These are phyloP conservation scores for Cynodonichthys magdalenae DNA, from an alignment of 2,797 vertebrate species.

Conservation along the genomic window DNA sequence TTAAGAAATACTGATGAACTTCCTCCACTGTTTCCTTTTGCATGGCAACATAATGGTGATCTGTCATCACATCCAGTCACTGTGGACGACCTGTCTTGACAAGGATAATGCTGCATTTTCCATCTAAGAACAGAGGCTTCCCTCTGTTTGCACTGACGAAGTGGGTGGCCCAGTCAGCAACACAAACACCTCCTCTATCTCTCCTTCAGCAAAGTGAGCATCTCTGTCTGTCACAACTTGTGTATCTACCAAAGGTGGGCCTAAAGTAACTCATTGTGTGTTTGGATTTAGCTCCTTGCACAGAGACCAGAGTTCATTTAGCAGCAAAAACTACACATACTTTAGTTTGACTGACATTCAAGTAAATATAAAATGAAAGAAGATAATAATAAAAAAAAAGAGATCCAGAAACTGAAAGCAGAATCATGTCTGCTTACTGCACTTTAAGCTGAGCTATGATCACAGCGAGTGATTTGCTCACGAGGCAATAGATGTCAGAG, in stretches of 20 bases:
- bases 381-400: no score
- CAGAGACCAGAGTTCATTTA: conserved; percentile 18
- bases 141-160: conserved; percentile 18
- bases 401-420: background rate
- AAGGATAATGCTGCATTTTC: conserved; percentile 7
- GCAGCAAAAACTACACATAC: conserved; percentile 23
- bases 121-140: conserved; percentile 9
- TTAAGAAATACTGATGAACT: background rate
- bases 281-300: conserved; percentile 9
- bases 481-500: conserved; percentile 38
- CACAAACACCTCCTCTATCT: conserved; percentile 26
- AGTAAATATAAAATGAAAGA: background rate
- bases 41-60: conserved; percentile 10
- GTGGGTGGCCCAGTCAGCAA: conserved; percentile 34
- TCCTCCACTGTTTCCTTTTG: conserved; percentile 13
- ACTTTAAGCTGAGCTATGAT: conserved; percentile 29
- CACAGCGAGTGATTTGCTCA: conserved; percentile 27
- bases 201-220: conserved; percentile 10
- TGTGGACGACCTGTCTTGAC: conserved; percentile 13
- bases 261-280: conserved; percentile 21
- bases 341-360: conserved; percentile 12
- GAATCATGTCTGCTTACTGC: conserved; percentile 17
- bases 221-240: conserved; percentile 35
- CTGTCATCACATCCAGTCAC: conserved; percentile 31
- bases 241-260: conserved; percentile 29